Evolutionary conservation across 2,113 vertebrate genomes (phyloP), one percentile per base, ranked within the genome.

Genomic region (Nesogale talazaci): DNA sequence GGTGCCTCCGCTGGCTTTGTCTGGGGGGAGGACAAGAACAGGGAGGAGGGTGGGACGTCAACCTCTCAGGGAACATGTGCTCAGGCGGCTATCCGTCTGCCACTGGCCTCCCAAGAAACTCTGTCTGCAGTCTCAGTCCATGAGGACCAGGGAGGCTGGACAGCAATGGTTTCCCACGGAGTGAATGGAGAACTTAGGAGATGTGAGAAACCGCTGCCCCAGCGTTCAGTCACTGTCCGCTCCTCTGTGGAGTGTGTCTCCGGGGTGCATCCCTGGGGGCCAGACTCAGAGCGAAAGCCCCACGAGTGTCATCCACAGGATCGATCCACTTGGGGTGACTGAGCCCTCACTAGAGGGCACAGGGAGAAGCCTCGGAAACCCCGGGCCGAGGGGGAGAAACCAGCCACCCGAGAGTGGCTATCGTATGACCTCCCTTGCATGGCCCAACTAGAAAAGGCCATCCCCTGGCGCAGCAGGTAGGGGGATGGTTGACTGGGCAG

Each of bases 1-100:
- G 77, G 98, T 99, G 76, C 0, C 38, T 1, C 99, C 99, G 0
- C 99, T 99, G 0, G 99, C 99, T 98, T 97, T 97, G 93, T 99
- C 99, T 99, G 93, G 0, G 40, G 2, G 2, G 31, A 42, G 20
- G 56, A 9, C 23, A 52, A 3, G 89, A 34, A 59, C 15, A 15
- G 0, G 36, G 20, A 16, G 56, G 57, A 0, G 16, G 17, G 0
- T 27, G 81, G 46, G 52, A 1, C 0, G 0, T 0, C 1, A 82
- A 2, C 42, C 40, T 2, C 59, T 79, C 46, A 25, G 70, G 46
- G 61, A 85, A 79, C 6, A 40, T 34, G 57, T 40, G 6, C 9
- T 1, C 1, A 34, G 65, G n/a, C 78, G 56, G 8, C 65, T 57
- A 76, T 61, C 79, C 27, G 31, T 63, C 70, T 72, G 34, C 86